Conservation (phyloP, 2,888 invertebrate species). For the Hesperia comma region DNA sequence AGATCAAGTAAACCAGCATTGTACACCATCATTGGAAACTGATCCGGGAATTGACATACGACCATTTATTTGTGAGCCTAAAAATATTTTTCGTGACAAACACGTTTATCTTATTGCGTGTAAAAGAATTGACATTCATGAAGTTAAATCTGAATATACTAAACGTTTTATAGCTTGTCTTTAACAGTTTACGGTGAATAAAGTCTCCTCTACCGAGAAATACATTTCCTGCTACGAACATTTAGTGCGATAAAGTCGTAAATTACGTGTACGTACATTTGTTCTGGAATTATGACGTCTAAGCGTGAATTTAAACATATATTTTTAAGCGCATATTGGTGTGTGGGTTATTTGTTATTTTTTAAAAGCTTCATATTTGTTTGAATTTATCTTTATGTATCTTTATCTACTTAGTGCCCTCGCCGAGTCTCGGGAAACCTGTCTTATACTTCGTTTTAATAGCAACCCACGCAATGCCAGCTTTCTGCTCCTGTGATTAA, state of each 20-base stretch:
- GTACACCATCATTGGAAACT: too few relatives aligned
- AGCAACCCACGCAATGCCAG: too few relatives aligned
- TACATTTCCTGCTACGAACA: slow-evolving; percentile 19
- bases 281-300: slow-evolving; percentile 20
- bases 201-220: slow-evolving; percentile 3
- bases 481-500: too few relatives aligned
- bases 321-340: slow-evolving; percentile 11
- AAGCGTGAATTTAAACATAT: slow-evolving; percentile 9
- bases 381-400: too few relatives aligned
- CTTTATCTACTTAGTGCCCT: too few relatives aligned
- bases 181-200: neutral
- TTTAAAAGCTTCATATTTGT: too few relatives aligned
- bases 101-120: neutral
- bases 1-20: too few relatives aligned
- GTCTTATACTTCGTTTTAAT: too few relatives aligned
- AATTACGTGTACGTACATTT: slow-evolving; percentile 21
- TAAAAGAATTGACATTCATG: neutral
- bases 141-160: neutral
- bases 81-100: too few relatives aligned
- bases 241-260: slow-evolving; percentile 17
- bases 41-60: too few relatives aligned
- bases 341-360: neutral
- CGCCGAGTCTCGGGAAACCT: too few relatives aligned
- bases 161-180: slow-evolving; percentile 9
- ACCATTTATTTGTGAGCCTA: too few relatives aligned